Conservation (phyloP, 2,113 vertebrate genomes). For the Misgurnus anguillicaudatus region DNA sequence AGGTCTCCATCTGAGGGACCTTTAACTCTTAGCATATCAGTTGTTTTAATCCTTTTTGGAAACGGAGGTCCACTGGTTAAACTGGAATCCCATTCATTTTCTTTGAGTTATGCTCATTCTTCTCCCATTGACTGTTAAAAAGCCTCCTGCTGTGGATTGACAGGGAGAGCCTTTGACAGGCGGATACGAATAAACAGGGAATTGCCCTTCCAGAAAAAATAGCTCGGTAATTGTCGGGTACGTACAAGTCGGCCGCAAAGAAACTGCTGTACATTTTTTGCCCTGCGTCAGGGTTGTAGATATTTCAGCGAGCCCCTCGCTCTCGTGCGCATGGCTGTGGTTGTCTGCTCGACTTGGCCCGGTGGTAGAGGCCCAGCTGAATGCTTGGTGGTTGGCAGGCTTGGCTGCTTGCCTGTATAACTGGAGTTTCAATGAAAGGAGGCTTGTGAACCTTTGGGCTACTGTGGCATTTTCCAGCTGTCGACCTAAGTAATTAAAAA, state of each 20-base stretch:
- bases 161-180: constrained; percentile 58
- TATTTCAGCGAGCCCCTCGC: constrained; percentile 63
- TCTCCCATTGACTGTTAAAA: constrained; percentile 34
- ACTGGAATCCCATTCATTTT: constrained; percentile 45
- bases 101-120: constrained; percentile 32
- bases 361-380: constrained; percentile 40
- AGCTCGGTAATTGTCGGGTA: constrained; percentile 76
- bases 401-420: constrained; percentile 53
- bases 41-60: constrained; percentile 47
- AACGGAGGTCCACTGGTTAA: constrained; percentile 37
- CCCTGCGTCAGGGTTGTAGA: constrained; percentile 73
- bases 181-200: constrained; percentile 75
- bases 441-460: constrained; percentile 57
- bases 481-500: constrained; percentile 53
- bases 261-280: constrained; percentile 65
- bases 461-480: constrained; percentile 57
- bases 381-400: constrained; percentile 49
- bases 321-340: constrained; percentile 59
- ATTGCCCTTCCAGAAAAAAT: constrained; percentile 74
- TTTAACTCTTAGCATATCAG: constrained; percentile 6
- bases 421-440: constrained; percentile 56
- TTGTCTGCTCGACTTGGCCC: constrained; percentile 56
- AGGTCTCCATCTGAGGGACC: constrained; percentile 36
- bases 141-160: constrained; percentile 41
- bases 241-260: constrained; percentile 65